Evolutionary conservation across 1,140 invertebrate species (phyloP).

Genomic region (Leptonema lineaticorne): DNA sequence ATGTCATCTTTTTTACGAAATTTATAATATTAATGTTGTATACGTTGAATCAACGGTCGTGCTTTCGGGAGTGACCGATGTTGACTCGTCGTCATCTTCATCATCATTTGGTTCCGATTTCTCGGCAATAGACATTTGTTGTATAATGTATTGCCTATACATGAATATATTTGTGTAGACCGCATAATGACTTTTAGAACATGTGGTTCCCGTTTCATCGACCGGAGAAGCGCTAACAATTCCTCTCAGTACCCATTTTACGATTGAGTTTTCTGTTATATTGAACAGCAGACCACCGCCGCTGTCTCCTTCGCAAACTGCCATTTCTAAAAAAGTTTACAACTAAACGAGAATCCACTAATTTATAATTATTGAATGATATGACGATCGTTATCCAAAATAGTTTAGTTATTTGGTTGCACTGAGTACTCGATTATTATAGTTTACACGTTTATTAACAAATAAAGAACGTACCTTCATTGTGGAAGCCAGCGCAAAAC

Average conservation of each 20-base stretch:
- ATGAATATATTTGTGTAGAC: constrained; percentile 23
- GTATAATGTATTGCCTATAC: too few relatives aligned
- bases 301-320: constrained; percentile 29
- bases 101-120: too few relatives aligned
- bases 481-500: constrained; percentile 22
- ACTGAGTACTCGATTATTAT: not conserved
- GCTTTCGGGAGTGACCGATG: too few relatives aligned
- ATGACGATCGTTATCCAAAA: not conserved
- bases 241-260: constrained; percentile 22
- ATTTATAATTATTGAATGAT: not conserved
- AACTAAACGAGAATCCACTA: too few relatives aligned
- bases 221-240: constrained; percentile 21
- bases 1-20: too few relatives aligned
- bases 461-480: not conserved
- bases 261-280: not conserved
- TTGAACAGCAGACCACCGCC: constrained; percentile 28
- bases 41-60: too few relatives aligned
- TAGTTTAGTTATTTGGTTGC: too few relatives aligned
- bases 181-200: constrained; percentile 8
- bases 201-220: constrained; percentile 1
- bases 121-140: too few relatives aligned
- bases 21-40: too few relatives aligned
- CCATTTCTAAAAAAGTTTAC: too few relatives aligned
- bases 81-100: too few relatives aligned
- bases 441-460: too few relatives aligned